These are phyloP conservation scores for Drosophila nr. medialis DNA, from an alignment of 2,888 invertebrate species.

Conservation along the genomic window DNA sequence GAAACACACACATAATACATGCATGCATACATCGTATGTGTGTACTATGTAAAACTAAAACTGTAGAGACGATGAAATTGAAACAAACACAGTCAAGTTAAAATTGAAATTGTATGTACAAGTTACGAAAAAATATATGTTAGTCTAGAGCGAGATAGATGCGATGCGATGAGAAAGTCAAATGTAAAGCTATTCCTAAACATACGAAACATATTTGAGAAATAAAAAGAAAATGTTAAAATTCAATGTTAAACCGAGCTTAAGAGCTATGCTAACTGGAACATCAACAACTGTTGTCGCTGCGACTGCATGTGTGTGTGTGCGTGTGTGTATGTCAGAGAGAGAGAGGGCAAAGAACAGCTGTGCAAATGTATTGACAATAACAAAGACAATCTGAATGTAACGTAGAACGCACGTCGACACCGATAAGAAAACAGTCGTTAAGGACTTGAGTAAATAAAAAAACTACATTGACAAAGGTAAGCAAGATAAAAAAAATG, in stretches of 20 bases:
- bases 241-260: constrained; percentile 41
- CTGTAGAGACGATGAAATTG: constrained; percentile 24
- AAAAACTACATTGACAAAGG: neutral
- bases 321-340: neutral
- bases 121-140: constrained; percentile 29
- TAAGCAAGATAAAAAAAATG: constrained; percentile 11
- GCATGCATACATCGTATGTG: constrained; percentile 24
- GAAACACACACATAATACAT: constrained; percentile 33
- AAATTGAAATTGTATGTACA: constrained; percentile 52
- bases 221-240: constrained; percentile 63
- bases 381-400: constrained; percentile 43
- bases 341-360: constrained; percentile 20
- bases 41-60: constrained; percentile 17
- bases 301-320: neutral
- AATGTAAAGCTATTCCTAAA: constrained; percentile 66
- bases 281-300: constrained; percentile 4
- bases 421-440: constrained; percentile 4
- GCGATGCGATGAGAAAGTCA: constrained; percentile 30
- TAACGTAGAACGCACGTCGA: constrained; percentile 20
- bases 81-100: constrained; percentile 40
- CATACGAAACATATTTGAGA: constrained; percentile 47
- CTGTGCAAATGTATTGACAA: constrained; percentile 22
- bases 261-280: constrained; percentile 9
- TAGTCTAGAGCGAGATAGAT: constrained; percentile 20
- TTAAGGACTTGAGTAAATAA: constrained; percentile 11